These are phyloP conservation scores for Myotis lucifugus DNA, from an alignment of 2,113 vertebrate genomes.

Conservation along the genomic window DNA sequence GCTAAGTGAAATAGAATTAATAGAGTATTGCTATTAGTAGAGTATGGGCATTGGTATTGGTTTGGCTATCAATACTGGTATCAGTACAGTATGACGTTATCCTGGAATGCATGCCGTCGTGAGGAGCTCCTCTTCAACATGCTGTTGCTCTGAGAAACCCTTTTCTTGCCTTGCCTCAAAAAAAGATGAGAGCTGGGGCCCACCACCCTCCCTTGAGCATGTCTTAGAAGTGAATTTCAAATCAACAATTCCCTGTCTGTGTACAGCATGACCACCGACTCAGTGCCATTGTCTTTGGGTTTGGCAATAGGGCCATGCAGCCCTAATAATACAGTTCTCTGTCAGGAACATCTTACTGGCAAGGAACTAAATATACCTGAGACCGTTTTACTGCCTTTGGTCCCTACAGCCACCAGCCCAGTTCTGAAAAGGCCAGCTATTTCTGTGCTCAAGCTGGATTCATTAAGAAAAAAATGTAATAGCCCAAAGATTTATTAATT, in stretches of 20 bases:
- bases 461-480: not conserved
- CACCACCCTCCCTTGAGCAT: not conserved
- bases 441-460: not conserved
- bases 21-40: not conserved
- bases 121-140: not conserved
- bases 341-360: not conserved
- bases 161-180: not conserved
- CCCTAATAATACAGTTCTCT: not conserved
- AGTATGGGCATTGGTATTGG: not conserved
- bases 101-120: not conserved
- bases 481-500: not conserved
- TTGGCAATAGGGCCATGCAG: not conserved
- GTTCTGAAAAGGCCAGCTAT: slow-evolving; percentile 3
- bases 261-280: not conserved
- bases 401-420: not conserved
- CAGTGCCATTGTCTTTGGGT: not conserved
- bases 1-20: not conserved
- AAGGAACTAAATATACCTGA: not conserved
- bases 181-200: not conserved
- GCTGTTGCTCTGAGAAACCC: not conserved
- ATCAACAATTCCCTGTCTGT: not conserved
- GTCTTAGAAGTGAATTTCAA: not conserved
- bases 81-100: not conserved
- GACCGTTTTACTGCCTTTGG: not conserved
- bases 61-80: not conserved